Evolutionary conservation across 2,113 vertebrate species (phyloP).

Genomic region (Coptodon bakossiorum): DNA sequence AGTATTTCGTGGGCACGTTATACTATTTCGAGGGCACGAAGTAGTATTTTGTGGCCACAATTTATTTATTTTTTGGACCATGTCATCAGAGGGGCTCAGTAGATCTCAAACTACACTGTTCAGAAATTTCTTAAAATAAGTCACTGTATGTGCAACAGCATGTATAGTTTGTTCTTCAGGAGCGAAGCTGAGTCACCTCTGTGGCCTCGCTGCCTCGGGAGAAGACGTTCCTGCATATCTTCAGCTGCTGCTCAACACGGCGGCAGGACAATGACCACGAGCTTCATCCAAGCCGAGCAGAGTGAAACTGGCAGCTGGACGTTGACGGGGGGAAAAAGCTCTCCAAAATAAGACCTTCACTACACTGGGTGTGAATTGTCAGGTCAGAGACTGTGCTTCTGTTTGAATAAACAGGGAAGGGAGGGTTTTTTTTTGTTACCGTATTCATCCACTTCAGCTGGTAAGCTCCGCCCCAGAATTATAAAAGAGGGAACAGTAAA

Average conservation of each 20-base stretch:
- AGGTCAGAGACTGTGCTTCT: background rate
- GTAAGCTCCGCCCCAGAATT: background rate
- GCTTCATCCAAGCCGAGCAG: background rate
- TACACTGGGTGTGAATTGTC: background rate
- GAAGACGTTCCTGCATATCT: conserved; percentile 3
- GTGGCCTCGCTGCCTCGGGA: conserved; percentile 1
- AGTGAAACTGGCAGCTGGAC: conserved; percentile 13
- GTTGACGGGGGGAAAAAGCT: background rate
- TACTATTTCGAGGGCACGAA: too few species aligned
- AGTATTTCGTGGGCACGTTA: too few species aligned
- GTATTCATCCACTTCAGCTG: background rate
- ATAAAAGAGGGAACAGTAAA: background rate
- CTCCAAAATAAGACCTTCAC: background rate
- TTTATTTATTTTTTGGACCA: too few species aligned
- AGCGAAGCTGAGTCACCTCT: conserved; percentile 21
- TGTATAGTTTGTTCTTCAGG: background rate
- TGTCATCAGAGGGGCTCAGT: background rate
- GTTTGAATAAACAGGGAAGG: background rate
- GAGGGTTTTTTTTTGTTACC: background rate
- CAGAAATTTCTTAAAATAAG: background rate
- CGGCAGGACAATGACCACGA: background rate
- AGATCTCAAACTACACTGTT: background rate
- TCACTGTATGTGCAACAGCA: background rate
- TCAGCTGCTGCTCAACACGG: conserved; percentile 3
- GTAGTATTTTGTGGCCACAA: too few species aligned